Evolutionary conservation across 2,797 vertebrate species (phyloP), one percentile per base, ranked within the genome.

Genomic region (Trachops cirrhosus): DNA sequence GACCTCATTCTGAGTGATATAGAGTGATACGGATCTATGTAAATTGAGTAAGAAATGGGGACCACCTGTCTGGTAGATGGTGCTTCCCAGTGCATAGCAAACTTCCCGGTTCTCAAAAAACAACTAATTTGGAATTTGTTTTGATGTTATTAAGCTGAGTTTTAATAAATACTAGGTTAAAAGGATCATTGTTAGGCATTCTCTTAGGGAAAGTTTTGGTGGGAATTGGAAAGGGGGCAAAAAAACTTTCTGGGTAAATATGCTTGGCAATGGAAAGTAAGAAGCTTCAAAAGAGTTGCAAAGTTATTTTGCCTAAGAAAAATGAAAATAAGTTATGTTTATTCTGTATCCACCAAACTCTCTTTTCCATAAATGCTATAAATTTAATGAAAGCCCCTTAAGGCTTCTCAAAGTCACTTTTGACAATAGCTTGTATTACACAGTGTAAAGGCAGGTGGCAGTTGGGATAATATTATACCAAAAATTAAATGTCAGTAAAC

Each of bases 401-500:
- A 83, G 50, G 0, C 37, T 80, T 94, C 70, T 86, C 84, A 95
- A 77, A 68, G 16, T 93, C 64, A 62, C 29, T 83, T 95, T 93
- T 80, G 75, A 92, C 74, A 90, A 52, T 46, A 46, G n/a, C 19
- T 73, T 90, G 18, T 22, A 52, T 71, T 79, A 18, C 82, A 52
- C 64, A 2, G 9, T 26, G 12, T 84, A 97, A 95, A 97, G 79
- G 83, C 74, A 95, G 32, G 79, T 86, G 97, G 67, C 74, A 96
- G 37, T 85, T 95, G 92, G 86, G 73, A 79, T 67, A 87, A 46
- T 32, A 64, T 96, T 97, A 89, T 86, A 96, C 16, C 57, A 68
- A 44, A 94, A 95, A 96, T 97, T 98, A 97, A 98, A 98, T 97
- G 89, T 97, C 96, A 97, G 90, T 97, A 93, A 97, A 44, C 1